A percentile compares a stretch with the other conserved stretches of the same genome.
phyloP scores from a whole-genome alignment of 2,113 vertebrate genomes.

The Rhagologus leucostigma region DNA sequence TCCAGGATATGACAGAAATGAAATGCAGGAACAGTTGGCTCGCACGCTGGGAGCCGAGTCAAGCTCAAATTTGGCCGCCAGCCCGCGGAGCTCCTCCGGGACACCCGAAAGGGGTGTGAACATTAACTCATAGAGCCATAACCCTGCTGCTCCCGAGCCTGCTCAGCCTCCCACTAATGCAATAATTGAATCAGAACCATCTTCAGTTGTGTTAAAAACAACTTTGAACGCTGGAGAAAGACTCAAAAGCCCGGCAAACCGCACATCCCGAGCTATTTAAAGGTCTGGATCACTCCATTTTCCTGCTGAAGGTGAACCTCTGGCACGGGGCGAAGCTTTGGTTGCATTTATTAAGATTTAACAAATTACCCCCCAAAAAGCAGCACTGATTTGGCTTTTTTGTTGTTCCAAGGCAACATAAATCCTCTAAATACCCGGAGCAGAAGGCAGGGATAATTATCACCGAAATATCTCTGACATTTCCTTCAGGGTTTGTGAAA shows the following conservation, averaged over 20 bases:
- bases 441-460: conserved; percentile 26
- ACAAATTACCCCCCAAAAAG: background rate
- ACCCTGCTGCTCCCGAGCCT: background rate
- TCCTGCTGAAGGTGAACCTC: background rate
- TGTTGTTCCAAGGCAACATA: background rate
- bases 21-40: conserved; percentile 63
- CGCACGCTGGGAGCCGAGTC: conserved; percentile 40
- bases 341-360: background rate
- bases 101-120: conserved; percentile 43
- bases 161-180: conserved; percentile 47
- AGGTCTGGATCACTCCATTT: background rate
- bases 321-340: background rate
- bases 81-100: conserved; percentile 28
- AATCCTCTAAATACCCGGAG: background rate
- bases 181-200: conserved; percentile 47
- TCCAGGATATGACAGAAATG: conserved; percentile 64
- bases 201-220: conserved; percentile 35
- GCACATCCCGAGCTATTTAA: background rate
- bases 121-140: conserved; percentile 39
- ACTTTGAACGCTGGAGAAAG: background rate
- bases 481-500: conserved; percentile 24
- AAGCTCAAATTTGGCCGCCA: conserved; percentile 39
- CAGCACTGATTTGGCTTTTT: background rate
- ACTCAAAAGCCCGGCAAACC: background rate
- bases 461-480: conserved; percentile 16